Evolutionary conservation across 2,888 invertebrate species (phyloP).

Genomic region (Pyrocoelia pectoralis): DNA sequence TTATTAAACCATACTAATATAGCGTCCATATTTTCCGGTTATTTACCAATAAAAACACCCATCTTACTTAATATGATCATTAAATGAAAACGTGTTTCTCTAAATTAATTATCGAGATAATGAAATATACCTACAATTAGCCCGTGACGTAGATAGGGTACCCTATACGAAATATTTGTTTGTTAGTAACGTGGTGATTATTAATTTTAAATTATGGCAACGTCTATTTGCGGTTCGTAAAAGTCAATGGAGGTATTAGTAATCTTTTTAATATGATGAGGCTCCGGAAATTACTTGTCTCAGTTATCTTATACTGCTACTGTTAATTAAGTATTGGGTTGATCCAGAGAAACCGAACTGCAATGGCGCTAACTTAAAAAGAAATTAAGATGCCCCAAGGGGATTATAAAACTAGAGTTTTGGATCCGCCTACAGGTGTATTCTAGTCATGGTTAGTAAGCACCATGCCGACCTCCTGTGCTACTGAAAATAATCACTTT

Average conservation of each 20-base stretch:
- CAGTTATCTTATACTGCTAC: slow-evolving; percentile 12
- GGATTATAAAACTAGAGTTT: slow-evolving; percentile 26
- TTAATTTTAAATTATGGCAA: no score
- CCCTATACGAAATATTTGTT: no score
- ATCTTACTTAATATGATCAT: no score
- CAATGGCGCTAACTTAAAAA: slow-evolving; percentile 20
- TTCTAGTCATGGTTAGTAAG: slow-evolving; percentile 37
- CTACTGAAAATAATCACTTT: slow-evolving; percentile 30
- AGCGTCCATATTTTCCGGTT: no score
- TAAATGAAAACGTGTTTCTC: no score
- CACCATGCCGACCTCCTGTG: slow-evolving; percentile 34
- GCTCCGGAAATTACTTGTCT: slow-evolving; percentile 7
- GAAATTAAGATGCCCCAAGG: slow-evolving; percentile 15
- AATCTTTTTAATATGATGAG: not conserved
- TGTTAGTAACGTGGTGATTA: no score
- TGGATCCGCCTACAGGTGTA: slow-evolving; percentile 37
- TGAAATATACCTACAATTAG: no score
- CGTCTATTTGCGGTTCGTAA: not conserved
- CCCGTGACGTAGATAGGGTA: no score
- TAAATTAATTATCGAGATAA: no score
- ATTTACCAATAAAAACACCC: no score
- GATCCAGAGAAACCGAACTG: slow-evolving; percentile 13
- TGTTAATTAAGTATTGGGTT: slow-evolving; percentile 14
- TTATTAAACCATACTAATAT: no score
- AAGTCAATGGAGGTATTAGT: no score